phyloP scores from a whole-genome alignment of 2,113 vertebrate species.

The Hypomesus transpacificus region DNA sequence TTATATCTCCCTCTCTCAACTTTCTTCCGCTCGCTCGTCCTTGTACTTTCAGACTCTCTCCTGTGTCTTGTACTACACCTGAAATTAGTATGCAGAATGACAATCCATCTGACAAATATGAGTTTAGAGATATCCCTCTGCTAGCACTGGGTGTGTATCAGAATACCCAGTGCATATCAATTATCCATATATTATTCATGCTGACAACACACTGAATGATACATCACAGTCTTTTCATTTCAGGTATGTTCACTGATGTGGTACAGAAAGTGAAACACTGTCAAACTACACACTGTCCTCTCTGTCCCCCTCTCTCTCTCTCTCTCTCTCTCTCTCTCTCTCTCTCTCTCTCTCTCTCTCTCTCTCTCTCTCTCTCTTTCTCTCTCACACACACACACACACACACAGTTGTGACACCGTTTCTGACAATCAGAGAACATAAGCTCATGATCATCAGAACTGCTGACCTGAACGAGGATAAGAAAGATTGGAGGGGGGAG shows the following conservation, averaged over 20 bases:
- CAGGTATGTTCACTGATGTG: constrained; percentile 47
- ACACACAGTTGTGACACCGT: constrained; percentile 29
- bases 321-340: no score
- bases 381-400: constrained; percentile 10
- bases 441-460: background rate
- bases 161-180: constrained; percentile 60
- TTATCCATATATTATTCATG: constrained; percentile 67
- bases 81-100: constrained; percentile 52
- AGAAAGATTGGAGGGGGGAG: background rate
- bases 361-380: no score
- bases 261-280: background rate
- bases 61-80: constrained; percentile 25
- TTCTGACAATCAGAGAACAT: constrained; percentile 33
- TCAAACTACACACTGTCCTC: constrained; percentile 13
- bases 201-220: constrained; percentile 65
- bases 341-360: no score
- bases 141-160: constrained; percentile 12
- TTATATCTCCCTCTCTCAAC: background rate
- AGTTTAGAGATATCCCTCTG: constrained; percentile 38
- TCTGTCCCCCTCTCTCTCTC: no score
- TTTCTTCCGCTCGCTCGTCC: background rate
- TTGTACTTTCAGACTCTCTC: constrained; percentile 26
- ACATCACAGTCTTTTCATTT: constrained; percentile 66
- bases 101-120: constrained; percentile 50
- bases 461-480: background rate